Evolutionary conservation across 2,113 vertebrate genomes (phyloP), one percentile per base, ranked within the genome.

Genomic region (Narcine bancroftii): DNA sequence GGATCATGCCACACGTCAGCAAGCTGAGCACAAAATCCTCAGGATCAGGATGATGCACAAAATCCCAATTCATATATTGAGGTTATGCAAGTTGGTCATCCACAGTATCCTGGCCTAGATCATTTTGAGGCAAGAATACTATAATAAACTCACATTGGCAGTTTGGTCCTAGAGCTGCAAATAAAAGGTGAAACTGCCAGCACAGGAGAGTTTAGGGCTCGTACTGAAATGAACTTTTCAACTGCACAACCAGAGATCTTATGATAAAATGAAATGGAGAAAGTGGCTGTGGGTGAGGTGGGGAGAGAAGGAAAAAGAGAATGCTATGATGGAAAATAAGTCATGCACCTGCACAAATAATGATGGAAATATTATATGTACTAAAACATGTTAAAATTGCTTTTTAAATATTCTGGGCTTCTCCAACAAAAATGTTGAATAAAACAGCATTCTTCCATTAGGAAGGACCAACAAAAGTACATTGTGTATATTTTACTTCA

Each of bases 381-480:
- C 36, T 91, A 33, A 91, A 91, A 89, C 45, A 69, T 91, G 24
- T 71, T 71, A 91, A 69, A 36, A 71, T 69, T 91, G 29, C 87
- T 91, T 69, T 69, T 65, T 47, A 63, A 66, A 91, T 42, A 91
- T 45, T 33, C 39, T 69, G 45, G 39, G 29, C 26, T 24, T 53
- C 66, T 91, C 65, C 89, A 91, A 69, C 26, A 71, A 69, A 47
- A 91, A 91, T 65, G 17, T 56, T 50, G n/a, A 39, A 33, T 53
- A 63, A 19, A 60, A 36, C 2, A 36, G 53, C 60, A 60, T 63
- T 87, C 63, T 87, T 63, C 83, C 50, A 87, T 87, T 36, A 63
- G 83, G 26, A 91, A 91, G 71, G 89, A 91, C 21, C 24, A 47
- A 60, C 33, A 87, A 87, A 36, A 87, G 87, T 91, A 33, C 87